Evolutionary conservation across 2,113 vertebrate genomes (phyloP).

Genomic region (Lophochroa leadbeateri): DNA sequence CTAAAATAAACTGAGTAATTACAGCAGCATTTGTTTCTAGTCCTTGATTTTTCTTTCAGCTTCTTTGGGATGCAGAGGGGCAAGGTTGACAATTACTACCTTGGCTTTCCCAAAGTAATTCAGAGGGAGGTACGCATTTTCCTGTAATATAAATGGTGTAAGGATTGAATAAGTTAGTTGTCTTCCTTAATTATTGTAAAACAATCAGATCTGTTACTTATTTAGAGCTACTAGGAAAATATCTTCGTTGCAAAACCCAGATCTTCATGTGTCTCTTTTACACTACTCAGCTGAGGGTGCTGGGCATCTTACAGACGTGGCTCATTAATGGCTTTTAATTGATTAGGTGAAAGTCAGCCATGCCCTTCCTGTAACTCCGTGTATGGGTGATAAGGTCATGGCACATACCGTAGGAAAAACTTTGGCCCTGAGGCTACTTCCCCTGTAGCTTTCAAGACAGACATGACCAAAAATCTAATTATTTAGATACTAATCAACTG

Average conservation of each 20-base stretch:
- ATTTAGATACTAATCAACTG: slow-evolving; percentile 91
- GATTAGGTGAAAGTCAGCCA: slow-evolving; percentile 68
- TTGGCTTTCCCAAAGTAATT: not conserved
- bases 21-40: not conserved
- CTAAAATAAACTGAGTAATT: not conserved
- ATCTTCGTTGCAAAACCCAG: not conserved
- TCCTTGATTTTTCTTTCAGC: not conserved
- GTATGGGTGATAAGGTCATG: slow-evolving; percentile 79
- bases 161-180: not conserved
- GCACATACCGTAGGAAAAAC: slow-evolving; percentile 57
- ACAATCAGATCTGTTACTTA: not conserved
- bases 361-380: slow-evolving; percentile 71
- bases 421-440: slow-evolving; percentile 81
- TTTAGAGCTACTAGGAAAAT: not conserved
- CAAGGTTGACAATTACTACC: not conserved
- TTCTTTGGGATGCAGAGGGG: not conserved
- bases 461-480: slow-evolving; percentile 90
- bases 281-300: not conserved
- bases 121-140: not conserved
- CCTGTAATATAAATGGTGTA: not conserved
- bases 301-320: not conserved
- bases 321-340: slow-evolving; percentile 48
- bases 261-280: not conserved
- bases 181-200: not conserved
- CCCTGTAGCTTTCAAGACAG: slow-evolving; percentile 80